Evolutionary conservation across 2,797 vertebrate species (phyloP).

Genomic region (Falco concolor): DNA sequence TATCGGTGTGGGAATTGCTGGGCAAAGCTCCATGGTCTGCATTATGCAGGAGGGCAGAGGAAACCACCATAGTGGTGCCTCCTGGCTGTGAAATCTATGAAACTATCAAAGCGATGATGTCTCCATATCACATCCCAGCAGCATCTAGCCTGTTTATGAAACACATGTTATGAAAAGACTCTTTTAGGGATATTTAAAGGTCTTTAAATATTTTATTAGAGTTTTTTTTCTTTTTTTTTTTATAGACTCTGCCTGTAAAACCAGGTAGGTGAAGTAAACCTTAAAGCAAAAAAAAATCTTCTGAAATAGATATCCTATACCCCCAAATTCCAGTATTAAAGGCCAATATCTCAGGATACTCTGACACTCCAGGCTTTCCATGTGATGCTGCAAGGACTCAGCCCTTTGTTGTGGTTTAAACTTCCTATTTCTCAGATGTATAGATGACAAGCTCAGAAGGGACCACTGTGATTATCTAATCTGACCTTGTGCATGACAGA

Average conservation of each 20-base stretch:
- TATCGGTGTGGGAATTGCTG: not conserved
- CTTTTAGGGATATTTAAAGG: slow-evolving; percentile 42
- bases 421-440: slow-evolving; percentile 30
- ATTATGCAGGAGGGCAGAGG: slow-evolving; percentile 37
- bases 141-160: slow-evolving; percentile 1
- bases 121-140: not conserved
- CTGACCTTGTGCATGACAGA: not conserved
- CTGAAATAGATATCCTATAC: slow-evolving; percentile 15
- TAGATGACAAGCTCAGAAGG: not conserved
- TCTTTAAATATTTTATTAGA: slow-evolving; percentile 53
- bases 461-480: not conserved
- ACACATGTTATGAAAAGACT: not conserved
- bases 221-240: not conserved
- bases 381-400: slow-evolving; percentile 5
- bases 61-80: not conserved
- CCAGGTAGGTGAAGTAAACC: slow-evolving; percentile 9
- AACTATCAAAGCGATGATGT: not conserved
- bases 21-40: not conserved
- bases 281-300: not conserved
- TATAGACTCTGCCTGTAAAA: slow-evolving; percentile 1
- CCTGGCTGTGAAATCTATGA: slow-evolving; percentile 18
- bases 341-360: not conserved
- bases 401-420: not conserved
- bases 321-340: slow-evolving; percentile 16
- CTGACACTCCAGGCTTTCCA: not conserved